phyloP scores from a whole-genome alignment of 2,888 invertebrate genomes.

The Empis livida region DNA sequence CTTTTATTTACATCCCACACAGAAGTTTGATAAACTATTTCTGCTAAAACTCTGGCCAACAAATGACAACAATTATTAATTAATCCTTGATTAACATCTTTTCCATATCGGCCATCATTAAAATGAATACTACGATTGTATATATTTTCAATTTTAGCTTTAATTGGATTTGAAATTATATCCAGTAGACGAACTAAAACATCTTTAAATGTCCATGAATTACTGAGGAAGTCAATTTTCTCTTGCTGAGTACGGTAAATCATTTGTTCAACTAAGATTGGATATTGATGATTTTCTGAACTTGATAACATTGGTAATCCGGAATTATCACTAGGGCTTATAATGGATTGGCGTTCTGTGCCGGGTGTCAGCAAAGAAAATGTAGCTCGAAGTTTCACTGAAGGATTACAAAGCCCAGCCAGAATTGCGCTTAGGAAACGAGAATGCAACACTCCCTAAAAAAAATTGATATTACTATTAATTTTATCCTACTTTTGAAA shows the following conservation, averaged over 20 bases:
- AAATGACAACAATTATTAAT: conserved; percentile 63
- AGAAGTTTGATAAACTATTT: conserved; percentile 68
- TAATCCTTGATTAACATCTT: conserved; percentile 39
- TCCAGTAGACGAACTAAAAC: conserved; percentile 71
- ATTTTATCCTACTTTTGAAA: neutral
- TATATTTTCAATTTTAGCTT: conserved; percentile 35
- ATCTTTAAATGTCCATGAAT: conserved; percentile 50
- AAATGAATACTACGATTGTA: conserved; percentile 27
- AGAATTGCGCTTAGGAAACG: conserved; percentile 66
- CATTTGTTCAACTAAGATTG: conserved; percentile 66
- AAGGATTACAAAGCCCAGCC: conserved; percentile 71
- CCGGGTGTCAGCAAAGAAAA: conserved; percentile 52
- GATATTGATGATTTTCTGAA: conserved; percentile 58
- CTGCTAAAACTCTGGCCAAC: conserved; percentile 71
- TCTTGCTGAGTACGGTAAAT: conserved; percentile 49
- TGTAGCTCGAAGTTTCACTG: conserved; percentile 57
- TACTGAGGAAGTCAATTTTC: conserved; percentile 31
- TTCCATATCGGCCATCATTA: conserved; percentile 26
- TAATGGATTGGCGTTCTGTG: conserved; percentile 35
- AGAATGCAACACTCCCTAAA: conserved; percentile 27
- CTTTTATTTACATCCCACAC: conserved; percentile 48
- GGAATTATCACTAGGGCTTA: conserved; percentile 56
- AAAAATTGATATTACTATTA: neutral
- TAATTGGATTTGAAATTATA: conserved; percentile 68
- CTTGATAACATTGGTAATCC: conserved; percentile 53